Conservation (phyloP, 1,140 invertebrate genomes). For the Papilio machaon region DNA sequence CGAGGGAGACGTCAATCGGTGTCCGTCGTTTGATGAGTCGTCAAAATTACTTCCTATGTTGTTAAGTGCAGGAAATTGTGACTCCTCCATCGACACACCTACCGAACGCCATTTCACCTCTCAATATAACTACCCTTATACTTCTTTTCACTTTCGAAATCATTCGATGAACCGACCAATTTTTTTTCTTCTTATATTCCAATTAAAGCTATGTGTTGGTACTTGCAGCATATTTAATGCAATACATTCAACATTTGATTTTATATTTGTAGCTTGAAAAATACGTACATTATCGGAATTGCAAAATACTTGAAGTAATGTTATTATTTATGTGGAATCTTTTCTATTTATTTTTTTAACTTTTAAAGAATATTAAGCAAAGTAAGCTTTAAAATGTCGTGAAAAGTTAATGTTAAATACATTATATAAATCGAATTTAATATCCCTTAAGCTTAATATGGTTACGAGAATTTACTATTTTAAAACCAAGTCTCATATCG, state of each 20-base stretch:
- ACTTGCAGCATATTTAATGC: too few species aligned
- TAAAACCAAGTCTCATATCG: constrained; percentile 21
- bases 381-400: background rate
- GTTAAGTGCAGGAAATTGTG: constrained; percentile 82
- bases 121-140: constrained; percentile 31
- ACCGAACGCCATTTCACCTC: constrained; percentile 60
- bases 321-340: background rate
- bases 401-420: background rate
- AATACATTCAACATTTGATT: background rate
- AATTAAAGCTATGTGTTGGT: background rate
- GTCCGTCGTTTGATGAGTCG: constrained; percentile 79
- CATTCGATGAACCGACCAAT: background rate
- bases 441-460: background rate
- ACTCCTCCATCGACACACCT: constrained; percentile 76
- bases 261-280: background rate
- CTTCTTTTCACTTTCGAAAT: constrained; percentile 8
- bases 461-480: constrained; percentile 11
- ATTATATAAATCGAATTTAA: background rate
- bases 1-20: constrained; percentile 63
- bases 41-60: constrained; percentile 80
- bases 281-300: background rate
- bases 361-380: background rate
- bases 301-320: background rate
- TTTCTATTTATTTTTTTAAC: background rate
- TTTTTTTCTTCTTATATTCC: background rate